Conservation (phyloP, 1,140 invertebrate species). For the Drosophila pseudoobscura region DNA sequence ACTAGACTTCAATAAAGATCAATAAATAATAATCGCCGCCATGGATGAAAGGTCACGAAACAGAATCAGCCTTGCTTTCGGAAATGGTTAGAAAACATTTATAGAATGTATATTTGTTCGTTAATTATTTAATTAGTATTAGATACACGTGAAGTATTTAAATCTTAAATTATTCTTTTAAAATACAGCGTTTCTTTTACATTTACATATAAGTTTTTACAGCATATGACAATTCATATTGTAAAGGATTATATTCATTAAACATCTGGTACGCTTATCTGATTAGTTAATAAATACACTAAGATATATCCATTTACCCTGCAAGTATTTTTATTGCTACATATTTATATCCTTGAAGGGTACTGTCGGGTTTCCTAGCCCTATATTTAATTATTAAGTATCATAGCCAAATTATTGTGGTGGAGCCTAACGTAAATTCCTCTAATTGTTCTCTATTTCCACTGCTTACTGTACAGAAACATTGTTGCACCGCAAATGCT, state of each 20-base stretch:
- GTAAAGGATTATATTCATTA: conserved; percentile 39
- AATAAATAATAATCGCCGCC: no score
- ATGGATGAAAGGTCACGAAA: no score
- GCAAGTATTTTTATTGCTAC: not conserved
- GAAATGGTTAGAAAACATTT: conserved; percentile 79
- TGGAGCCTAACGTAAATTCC: no score
- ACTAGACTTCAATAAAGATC: no score
- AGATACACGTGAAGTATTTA: conserved; percentile 43
- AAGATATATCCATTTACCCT: conserved; percentile 35
- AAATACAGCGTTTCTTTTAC: conserved; percentile 18
- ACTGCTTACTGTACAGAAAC: no score
- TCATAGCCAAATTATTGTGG: no score
- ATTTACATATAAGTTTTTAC: conserved; percentile 29
- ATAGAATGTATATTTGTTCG: conserved; percentile 66
- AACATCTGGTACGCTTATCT: conserved; percentile 30
- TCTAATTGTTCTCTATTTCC: no score
- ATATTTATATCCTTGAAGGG: no score
- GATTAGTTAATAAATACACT: conserved; percentile 45
- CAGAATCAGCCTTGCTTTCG: conserved; percentile 61
- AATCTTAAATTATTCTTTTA: conserved; percentile 40
- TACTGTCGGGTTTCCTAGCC: no score
- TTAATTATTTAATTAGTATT: conserved; percentile 65
- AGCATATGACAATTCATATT: conserved; percentile 40
- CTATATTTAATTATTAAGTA: no score
- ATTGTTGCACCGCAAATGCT: no score